These are phyloP conservation scores for Heliothis virescens DNA, from an alignment of 1,140 invertebrate genomes.

Conservation along the genomic window DNA sequence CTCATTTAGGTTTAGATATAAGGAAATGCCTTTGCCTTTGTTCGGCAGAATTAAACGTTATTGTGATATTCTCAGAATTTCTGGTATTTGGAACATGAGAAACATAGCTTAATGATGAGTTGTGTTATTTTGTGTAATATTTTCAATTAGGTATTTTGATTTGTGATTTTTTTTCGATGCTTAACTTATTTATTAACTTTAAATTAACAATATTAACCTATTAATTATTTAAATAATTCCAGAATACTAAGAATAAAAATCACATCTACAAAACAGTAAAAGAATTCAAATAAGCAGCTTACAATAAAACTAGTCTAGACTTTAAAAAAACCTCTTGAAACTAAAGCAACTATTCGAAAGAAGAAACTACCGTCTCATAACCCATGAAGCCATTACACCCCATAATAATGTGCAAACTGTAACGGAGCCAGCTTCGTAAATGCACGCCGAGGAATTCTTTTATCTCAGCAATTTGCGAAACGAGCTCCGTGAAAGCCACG, in stretches of 20 bases:
- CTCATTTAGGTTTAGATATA: background rate
- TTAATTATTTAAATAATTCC: too few species aligned
- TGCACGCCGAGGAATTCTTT: conserved; percentile 58
- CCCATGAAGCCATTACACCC: conserved; percentile 43
- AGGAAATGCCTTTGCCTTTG: background rate
- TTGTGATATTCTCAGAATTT: background rate
- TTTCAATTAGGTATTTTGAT: too few species aligned
- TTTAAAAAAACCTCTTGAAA: background rate
- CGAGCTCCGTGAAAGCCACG: conserved; percentile 51
- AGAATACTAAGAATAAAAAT: too few species aligned
- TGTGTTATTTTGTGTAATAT: too few species aligned
- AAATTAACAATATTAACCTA: too few species aligned
- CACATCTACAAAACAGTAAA: too few species aligned
- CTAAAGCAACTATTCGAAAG: conserved; percentile 17
- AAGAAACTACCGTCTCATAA: conserved; percentile 38
- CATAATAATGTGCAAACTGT: conserved; percentile 53
- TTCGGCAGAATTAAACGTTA: background rate
- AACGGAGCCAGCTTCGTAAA: conserved; percentile 54
- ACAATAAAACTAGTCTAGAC: background rate
- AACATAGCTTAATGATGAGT: too few species aligned
- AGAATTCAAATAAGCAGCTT: too few species aligned
- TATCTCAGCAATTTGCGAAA: conserved; percentile 55
- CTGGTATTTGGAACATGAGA: background rate
- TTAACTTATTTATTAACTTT: too few species aligned
- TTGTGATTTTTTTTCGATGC: too few species aligned